Base-by-base conservation (phyloP, 2,888 invertebrate genomes). In the Molorchus minor region DNA sequence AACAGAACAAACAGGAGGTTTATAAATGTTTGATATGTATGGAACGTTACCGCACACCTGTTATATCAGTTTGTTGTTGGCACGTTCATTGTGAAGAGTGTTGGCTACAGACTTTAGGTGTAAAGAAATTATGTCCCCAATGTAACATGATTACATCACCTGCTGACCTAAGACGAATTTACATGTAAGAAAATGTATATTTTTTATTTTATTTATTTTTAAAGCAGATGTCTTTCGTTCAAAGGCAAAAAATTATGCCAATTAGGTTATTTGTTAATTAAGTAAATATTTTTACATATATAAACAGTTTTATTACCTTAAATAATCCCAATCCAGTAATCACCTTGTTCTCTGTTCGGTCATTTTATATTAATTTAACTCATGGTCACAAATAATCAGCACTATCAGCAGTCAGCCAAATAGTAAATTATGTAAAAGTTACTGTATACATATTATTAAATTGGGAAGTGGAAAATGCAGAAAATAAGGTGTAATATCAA, bases 61-160 rank as follows among this genome's bases (percentile, higher is more conserved):
- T 95, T 3, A 94, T 94, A 51, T 96, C 96, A 0, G 91, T 96
- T 60, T 94, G 94, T 75, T 97, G 97, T 80, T 97, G 96, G 96
- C 97, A 97, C 80, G 96, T 96, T 0, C 93, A 96, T 79, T 97
- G 97, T 75, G 95, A 96, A 83, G 85, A 87, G 66, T 91, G 91
- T 76, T 91, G 90, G 90, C 80, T 90, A 19, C 86, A 87, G 75
- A 88, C 89, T 4, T 72, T 81, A 0, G 91, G 93, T 17, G 91
- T 93, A 0, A 94, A 96, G 82, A 96, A 96, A 77, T 85, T 95
- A n/a, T 96, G 96, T 77, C 96, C 96, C 0, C 95, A 96, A 76
- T 96, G 96, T 80, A 96, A 94, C 82, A 92, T 92, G 78, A 95
- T 96, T 70, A 96, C 96, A 5, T 91, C 94, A 0, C 88, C 95